A percentile compares a stretch with the other conserved stretches of the same genome.
phyloP scores from a whole-genome alignment of 2,888 invertebrate genomes.

The Tiphia femorata region DNA sequence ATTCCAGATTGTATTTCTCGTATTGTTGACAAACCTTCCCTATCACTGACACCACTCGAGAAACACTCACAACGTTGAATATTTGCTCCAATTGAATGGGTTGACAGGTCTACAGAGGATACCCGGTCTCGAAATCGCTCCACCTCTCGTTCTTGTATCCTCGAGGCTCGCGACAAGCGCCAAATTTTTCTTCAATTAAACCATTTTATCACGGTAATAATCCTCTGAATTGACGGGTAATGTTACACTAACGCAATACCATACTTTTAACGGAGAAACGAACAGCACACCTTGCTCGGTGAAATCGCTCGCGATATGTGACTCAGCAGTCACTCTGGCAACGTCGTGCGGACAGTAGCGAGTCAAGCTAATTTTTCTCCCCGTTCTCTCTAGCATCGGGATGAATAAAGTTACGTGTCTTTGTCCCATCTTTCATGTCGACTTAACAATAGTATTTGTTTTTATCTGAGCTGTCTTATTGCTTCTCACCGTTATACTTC shows the following conservation, averaged over 20 bases:
- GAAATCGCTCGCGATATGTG: conserved; percentile 55
- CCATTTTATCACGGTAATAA: conserved; percentile 20
- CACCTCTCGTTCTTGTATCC: conserved; percentile 9
- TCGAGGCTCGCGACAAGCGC: conserved; percentile 34
- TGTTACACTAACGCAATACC: conserved; percentile 23
- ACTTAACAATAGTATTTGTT: too few species aligned
- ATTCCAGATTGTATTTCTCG: conserved; percentile 10
- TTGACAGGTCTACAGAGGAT: conserved; percentile 34
- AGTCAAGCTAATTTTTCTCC: conserved; percentile 30
- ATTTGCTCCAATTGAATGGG: conserved; percentile 4
- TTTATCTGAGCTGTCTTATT: neutral
- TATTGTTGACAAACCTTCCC: conserved; percentile 17
- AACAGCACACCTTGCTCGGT: conserved; percentile 45
- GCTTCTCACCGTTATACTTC: neutral
- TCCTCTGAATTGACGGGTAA: conserved; percentile 8
- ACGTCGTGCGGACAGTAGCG: conserved; percentile 49
- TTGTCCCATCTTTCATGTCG: too few species aligned
- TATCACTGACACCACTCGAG: conserved; percentile 29
- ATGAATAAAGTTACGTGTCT: too few species aligned
- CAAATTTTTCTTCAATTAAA: conserved; percentile 20
- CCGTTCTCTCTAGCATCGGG: conserved; percentile 23
- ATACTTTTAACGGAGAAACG: conserved; percentile 39
- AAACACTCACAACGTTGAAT: neutral
- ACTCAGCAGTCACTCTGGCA: conserved; percentile 54
- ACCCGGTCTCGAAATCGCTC: conserved; percentile 17